Conservation (phyloP, 2,797 vertebrate species). For the Megaceryle alcyon region DNA sequence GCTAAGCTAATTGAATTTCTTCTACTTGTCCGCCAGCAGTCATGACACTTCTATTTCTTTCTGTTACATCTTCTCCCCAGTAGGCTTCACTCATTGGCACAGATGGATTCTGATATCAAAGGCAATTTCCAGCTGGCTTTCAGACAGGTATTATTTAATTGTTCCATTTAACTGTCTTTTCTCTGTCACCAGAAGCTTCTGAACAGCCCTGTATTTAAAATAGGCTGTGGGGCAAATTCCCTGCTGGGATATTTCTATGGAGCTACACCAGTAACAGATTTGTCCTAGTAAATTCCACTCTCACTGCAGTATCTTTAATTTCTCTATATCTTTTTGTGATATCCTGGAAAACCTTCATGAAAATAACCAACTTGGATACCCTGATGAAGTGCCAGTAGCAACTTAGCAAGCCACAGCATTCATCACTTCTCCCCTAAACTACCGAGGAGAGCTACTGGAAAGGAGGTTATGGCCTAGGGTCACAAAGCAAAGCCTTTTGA, state of each 20-base stretch:
- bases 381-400: neutral
- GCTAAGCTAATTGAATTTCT: constrained; percentile 11
- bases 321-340: neutral
- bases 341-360: neutral
- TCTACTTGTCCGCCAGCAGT: neutral
- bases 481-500: neutral
- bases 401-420: neutral
- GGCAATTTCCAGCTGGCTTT: constrained; percentile 36
- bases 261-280: neutral
- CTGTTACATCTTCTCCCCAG: constrained; percentile 14
- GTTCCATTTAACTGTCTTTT: neutral
- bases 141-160: constrained; percentile 45
- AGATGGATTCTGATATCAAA: constrained; percentile 33
- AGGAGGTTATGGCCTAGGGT: accelerated
- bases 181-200: constrained; percentile 10
- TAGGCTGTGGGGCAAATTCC: neutral
- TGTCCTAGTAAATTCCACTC: neutral
- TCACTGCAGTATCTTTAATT: neutral
- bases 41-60: constrained; percentile 23
- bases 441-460: neutral
- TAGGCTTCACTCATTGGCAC: constrained; percentile 7
- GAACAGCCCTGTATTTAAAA: neutral
- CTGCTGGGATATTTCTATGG: neutral
- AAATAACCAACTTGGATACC: neutral
- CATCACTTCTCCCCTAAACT: neutral